Base-by-base conservation (phyloP, 1,140 invertebrate genomes). In the Anagrus nilaparvatae region DNA sequence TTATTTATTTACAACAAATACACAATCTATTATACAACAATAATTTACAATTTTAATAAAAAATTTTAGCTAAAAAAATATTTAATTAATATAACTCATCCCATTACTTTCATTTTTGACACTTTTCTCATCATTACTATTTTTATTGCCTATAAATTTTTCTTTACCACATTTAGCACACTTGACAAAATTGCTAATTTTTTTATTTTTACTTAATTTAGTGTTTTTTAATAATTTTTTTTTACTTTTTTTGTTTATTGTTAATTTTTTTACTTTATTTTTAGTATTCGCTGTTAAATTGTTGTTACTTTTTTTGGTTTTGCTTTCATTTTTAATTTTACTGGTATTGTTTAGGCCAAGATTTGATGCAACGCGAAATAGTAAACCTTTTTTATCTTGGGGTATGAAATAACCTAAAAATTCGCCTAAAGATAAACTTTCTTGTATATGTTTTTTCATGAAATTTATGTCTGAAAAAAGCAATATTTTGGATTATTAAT, bases 391-490 rank as follows among this genome's bases (percentile, higher is more conserved):
- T 5, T 40, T 35, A n/a, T 54, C 32, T 1, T 12, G 19, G 3
- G 55, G 49, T 12, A 36, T 37, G 20, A 58, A 38, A 7, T 50
- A 44, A 31, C 56, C 56, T 0, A 43, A 40, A 10, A 45, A 5
- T 2, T 53, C 24, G 5, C 47, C 56, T 1, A 52, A 48, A 1
- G 38, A 47, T 14, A 56, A 40, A 16, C 48, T 40, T 16, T 54
- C 20, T 4, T 21, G 30, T 9, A 56, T 33, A 8, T 48, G 57
- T 3, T 31, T 44, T 37, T 39, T 46, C 4, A 51, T 34, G n/a
- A 9, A 32, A 10, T 32, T 28, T 16, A 25, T 16, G 5, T 4
- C 38, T 36, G 25, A 29, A 24, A 13, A 21, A 21, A 19, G 13
- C 9, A 33, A 8, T 10, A n/a, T n/a, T n/a, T 12, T 20, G 23